Base-by-base conservation (phyloP, 1,140 invertebrate species). In the Heliconius melpomene region DNA sequence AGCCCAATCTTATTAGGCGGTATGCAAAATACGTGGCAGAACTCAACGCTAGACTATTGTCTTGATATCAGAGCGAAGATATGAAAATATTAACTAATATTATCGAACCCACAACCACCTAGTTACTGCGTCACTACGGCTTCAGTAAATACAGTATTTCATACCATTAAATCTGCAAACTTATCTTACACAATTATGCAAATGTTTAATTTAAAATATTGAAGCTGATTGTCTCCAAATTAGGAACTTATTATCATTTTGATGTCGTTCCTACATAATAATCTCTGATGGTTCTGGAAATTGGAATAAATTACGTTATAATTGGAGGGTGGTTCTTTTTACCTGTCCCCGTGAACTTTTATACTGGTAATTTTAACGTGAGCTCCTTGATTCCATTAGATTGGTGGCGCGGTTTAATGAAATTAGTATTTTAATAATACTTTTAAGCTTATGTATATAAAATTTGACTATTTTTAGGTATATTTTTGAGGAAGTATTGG, bases 171-270 rank as follows among this genome's bases (percentile, higher is more conserved):
- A n/a, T 60, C 7, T 11, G n/a, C 29, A 50, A n/a, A 74, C 54
- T 36, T 36, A n/a, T 20, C 40, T 60, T n/a, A 75, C n/a, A 72
- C 46, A 77, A 77, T 72, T 78, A 72, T 72, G 73, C 38, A 66
- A 70, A 79, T 74, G 71, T 75, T 75, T 74, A 70, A 79, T 74
- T 74, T 71, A 79, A 79, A 66, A 52, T 73, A 79, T 79, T 32
- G 38, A 73, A 18, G 60, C 26, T 52, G 40, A 75, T 79, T 71
- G 66, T 76, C 46, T 72, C 40, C 29, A 72, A 80, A 77, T 76
- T 77, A 76, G 70, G 70, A 75, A 74, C 78, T 75, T 79, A 79
- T 79, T 79, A 79, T 52, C 54, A 75, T 79, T 79, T 79, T 75
- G 16, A 71, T 75, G 40, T 79, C 54, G 52, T 72, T 79, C 60